A percentile compares a stretch with the other conserved stretches of the same genome.
Conservation (phyloP, 2,797 vertebrate genomes). For the Gouania willdenowi region DNA sequence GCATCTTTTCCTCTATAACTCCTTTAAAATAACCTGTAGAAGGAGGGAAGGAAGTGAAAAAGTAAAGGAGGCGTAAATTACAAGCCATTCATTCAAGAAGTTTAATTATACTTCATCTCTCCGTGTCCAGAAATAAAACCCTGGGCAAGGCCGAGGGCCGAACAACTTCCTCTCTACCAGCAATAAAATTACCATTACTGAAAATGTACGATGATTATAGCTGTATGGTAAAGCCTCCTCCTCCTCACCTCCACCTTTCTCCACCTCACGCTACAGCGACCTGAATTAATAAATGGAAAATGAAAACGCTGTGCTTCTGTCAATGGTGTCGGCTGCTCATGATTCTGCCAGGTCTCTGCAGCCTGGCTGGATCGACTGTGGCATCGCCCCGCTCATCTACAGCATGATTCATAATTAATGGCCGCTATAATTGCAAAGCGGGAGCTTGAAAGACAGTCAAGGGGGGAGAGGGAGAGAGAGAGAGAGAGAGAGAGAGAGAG, state of each 20-base stretch:
- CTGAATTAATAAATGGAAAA: constrained; percentile 65
- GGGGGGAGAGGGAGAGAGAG: constrained; percentile 3
- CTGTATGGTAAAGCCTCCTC: constrained; percentile 6
- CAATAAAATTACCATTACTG: constrained; percentile 60
- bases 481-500: constrained; percentile 1
- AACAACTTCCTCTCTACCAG: constrained; percentile 55
- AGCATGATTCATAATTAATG: constrained; percentile 75
- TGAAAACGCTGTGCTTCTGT: constrained; percentile 46
- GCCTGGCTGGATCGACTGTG: constrained; percentile 26
- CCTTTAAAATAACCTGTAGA: constrained; percentile 6
- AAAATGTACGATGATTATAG: constrained; percentile 63
- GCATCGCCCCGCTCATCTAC: constrained; percentile 51
- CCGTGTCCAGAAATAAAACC: constrained; percentile 21
- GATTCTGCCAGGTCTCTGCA: constrained; percentile 37
- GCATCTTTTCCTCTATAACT: constrained; percentile 23
- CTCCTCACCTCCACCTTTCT: constrained; percentile 3
- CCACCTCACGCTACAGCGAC: constrained; percentile 23
- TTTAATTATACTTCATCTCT: constrained; percentile 40
- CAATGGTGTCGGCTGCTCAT: constrained; percentile 35
- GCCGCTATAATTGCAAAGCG: constrained; percentile 66
- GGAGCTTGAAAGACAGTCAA: constrained; percentile 43
- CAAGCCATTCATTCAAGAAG: constrained; percentile 17
- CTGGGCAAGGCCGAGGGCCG: constrained; percentile 40
- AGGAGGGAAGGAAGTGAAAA: not conserved
- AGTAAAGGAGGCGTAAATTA: constrained; percentile 1